These are phyloP conservation scores for Standfussiana lucernea DNA, from an alignment of 2,888 invertebrate species.

Conservation along the genomic window DNA sequence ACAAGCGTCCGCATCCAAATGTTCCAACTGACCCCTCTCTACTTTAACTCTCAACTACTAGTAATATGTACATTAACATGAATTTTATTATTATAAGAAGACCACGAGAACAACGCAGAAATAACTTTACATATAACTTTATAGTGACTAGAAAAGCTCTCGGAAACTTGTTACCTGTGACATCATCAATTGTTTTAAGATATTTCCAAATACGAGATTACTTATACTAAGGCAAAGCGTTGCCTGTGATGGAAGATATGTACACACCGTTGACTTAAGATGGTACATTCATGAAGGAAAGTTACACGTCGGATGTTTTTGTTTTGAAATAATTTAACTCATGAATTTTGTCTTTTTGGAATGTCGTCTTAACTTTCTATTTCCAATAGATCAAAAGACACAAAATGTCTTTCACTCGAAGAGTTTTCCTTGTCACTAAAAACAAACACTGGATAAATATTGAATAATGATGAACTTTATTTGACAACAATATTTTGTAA, in stretches of 20 bases:
- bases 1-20: conserved; percentile 24
- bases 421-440: neutral
- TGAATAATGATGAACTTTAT: neutral
- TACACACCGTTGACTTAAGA: neutral
- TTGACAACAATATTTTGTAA: neutral
- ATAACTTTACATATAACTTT: conserved; percentile 16
- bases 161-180: neutral
- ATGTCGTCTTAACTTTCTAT: neutral
- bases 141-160: conserved; percentile 18
- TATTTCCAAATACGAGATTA: no score
- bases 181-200: neutral
- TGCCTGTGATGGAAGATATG: neutral
- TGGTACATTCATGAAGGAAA: no score
- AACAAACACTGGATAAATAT: neutral
- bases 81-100: conserved; percentile 34
- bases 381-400: neutral
- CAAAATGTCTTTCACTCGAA: neutral
- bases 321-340: neutral
- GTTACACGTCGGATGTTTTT: neutral
- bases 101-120: conserved; percentile 40
- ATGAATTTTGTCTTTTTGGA: neutral
- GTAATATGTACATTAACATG: conserved; percentile 32
- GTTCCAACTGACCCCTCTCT: conserved; percentile 19
- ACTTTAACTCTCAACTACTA: conserved; percentile 11
- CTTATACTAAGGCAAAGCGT: neutral